Conservation (phyloP, 2,888 invertebrate genomes). For the Caenorhabditis imperialis region DNA sequence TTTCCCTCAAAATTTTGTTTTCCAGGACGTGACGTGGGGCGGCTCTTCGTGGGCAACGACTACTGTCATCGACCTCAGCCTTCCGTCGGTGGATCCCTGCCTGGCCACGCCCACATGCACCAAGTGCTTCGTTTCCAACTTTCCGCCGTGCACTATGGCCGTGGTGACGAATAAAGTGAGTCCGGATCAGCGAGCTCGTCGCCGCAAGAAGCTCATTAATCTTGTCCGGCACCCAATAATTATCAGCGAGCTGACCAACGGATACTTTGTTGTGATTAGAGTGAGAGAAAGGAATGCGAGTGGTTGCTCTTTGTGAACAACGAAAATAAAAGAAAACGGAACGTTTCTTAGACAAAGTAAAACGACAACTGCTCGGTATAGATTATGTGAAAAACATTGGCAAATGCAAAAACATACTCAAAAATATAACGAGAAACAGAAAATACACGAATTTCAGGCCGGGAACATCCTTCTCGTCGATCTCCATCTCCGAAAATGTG, state of each 20-base stretch:
- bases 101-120: slow-evolving; percentile 55
- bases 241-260: slow-evolving; percentile 23
- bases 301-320: background rate
- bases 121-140: slow-evolving; percentile 56
- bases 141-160: slow-evolving; percentile 49
- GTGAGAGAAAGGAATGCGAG: slow-evolving; percentile 1
- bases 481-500: slow-evolving; percentile 57
- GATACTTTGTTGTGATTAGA: background rate
- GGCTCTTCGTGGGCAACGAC: slow-evolving; percentile 50
- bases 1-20: slow-evolving; percentile 10
- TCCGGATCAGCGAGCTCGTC: no score
- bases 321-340: no score
- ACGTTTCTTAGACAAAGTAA: no score
- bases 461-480: slow-evolving; percentile 67
- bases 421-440: background rate
- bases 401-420: background rate
- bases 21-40: slow-evolving; percentile 60
- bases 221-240: slow-evolving; percentile 22
- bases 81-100: slow-evolving; percentile 46
- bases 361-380: no score
- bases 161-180: slow-evolving; percentile 58
- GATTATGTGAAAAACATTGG: no score
- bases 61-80: slow-evolving; percentile 44
- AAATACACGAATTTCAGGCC: slow-evolving; percentile 58
- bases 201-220: slow-evolving; percentile 19